Evolutionary conservation across 2,113 vertebrate species (phyloP).

Genomic region (Daphoenositta chrysoptera): DNA sequence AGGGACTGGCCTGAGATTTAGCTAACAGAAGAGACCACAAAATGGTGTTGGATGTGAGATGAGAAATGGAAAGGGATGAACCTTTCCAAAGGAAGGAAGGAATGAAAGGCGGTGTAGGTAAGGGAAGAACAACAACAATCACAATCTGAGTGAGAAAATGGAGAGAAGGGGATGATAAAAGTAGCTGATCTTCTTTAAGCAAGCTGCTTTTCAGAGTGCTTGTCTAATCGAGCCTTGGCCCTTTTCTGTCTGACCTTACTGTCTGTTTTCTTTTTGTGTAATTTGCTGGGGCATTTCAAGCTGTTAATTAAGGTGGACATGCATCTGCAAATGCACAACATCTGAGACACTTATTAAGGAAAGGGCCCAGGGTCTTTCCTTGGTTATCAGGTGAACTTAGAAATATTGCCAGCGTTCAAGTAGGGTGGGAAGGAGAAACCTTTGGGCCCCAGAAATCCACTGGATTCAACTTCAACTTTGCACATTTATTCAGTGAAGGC

Average conservation of each 20-base stretch:
- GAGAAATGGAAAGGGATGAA: not conserved
- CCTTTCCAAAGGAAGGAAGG: not conserved
- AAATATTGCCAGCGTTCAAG: not conserved
- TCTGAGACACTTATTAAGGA: not conserved
- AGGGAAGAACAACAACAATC: not conserved
- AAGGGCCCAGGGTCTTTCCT: not conserved
- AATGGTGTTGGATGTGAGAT: not conserved
- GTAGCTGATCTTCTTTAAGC: not conserved
- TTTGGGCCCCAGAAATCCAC: not conserved
- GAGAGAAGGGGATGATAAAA: not conserved
- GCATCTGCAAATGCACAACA: not conserved
- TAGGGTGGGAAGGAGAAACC: not conserved
- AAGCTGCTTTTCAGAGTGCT: not conserved
- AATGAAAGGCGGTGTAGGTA: not conserved
- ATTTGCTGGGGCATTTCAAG: not conserved
- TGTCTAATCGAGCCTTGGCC: not conserved
- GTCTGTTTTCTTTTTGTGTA: not conserved
- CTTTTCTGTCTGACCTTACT: not conserved
- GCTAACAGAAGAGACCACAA: not conserved
- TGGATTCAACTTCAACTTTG: not conserved
- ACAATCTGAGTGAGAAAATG: not conserved
- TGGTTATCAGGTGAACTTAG: not conserved
- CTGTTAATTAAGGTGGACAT: not conserved
- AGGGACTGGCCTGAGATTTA: not conserved
- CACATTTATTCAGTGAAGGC: not conserved